These are phyloP conservation scores for Phania funesta DNA, from an alignment of 2,888 invertebrate genomes.

Conservation along the genomic window DNA sequence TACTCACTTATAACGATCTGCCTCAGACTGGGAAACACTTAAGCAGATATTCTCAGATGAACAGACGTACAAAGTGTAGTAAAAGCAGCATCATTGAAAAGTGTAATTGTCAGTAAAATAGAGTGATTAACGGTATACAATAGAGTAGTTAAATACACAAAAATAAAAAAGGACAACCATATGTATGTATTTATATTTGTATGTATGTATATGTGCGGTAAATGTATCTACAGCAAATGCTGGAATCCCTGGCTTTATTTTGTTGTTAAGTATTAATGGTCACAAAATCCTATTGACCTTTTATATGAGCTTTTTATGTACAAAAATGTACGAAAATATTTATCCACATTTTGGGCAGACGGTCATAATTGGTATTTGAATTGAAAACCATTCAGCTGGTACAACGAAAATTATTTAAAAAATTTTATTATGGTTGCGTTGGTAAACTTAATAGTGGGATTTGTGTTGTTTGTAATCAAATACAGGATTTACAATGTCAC, in stretches of 20 bases:
- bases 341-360: slow-evolving; percentile 18
- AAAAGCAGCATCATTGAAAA: slow-evolving; percentile 42
- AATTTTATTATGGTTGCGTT: background rate
- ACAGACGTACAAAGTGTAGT: background rate
- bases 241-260: background rate
- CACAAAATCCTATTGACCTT: slow-evolving; percentile 54
- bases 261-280: slow-evolving; percentile 11
- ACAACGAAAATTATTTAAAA: background rate
- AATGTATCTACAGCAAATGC: background rate
- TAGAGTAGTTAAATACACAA: slow-evolving; percentile 37
- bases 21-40: no score
- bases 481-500: no score
- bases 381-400: slow-evolving; percentile 27
- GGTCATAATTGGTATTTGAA: slow-evolving; percentile 11
- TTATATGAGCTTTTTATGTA: background rate
- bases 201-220: background rate
- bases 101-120: slow-evolving; percentile 59
- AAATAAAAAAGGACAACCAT: slow-evolving; percentile 6
- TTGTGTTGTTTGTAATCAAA: no score
- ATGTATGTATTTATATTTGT: background rate
- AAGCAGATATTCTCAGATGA: background rate
- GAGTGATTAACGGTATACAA: slow-evolving; percentile 53
- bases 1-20: no score
- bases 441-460: background rate
- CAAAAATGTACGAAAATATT: background rate